These are phyloP conservation scores for Drosophila mauritiana DNA, from an alignment of 1,140 invertebrate species.

Conservation along the genomic window DNA sequence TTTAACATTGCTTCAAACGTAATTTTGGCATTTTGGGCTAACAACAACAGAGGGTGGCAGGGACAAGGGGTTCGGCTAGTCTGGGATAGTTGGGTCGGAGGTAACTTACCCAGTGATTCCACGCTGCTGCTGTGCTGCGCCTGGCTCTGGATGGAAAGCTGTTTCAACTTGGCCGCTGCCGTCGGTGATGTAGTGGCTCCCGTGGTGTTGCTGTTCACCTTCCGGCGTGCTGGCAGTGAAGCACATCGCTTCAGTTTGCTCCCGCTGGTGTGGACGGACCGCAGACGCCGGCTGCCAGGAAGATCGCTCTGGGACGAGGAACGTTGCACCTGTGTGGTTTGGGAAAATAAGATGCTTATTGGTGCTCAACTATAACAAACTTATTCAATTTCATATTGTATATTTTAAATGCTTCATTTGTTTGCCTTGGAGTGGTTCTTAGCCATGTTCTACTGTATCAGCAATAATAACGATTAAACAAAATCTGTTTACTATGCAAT, in stretches of 20 bases:
- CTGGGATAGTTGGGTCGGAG: neutral
- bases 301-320: conserved; percentile 86
- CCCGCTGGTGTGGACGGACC: conserved; percentile 76
- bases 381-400: neutral
- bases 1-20: conserved; percentile 43
- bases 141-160: conserved; percentile 53
- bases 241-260: conserved; percentile 86
- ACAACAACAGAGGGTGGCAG: conserved; percentile 20
- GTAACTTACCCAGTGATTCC: conserved; percentile 78
- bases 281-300: conserved; percentile 83
- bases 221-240: conserved; percentile 84
- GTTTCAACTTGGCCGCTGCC: conserved; percentile 35
- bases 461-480: neutral
- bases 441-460: neutral
- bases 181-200: conserved; percentile 37
- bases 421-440: neutral
- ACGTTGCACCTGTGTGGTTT: conserved; percentile 82
- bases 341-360: neutral
- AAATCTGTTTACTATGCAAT: conserved; percentile 4
- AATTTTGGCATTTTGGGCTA: conserved; percentile 48
- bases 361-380: no score
- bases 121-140: conserved; percentile 70
- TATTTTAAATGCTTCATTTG: neutral
- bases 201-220: conserved; percentile 40
- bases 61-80: conserved; percentile 2